Base-by-base conservation (phyloP, 2,888 invertebrate species). In the Pardosa pseudoannulata region DNA sequence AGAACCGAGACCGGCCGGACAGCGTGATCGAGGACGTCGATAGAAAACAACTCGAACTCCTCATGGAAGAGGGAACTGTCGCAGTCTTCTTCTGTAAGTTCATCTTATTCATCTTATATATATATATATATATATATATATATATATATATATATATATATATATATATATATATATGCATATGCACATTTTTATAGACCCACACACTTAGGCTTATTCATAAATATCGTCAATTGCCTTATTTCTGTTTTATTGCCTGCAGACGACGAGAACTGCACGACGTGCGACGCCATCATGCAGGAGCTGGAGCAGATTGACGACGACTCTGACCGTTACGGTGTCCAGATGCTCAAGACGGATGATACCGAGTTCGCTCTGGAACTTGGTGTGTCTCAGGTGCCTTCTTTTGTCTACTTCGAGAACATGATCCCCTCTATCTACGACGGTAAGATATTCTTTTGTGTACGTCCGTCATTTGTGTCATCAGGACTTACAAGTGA, bases 11-110 rank as follows among this genome's bases (percentile, higher is more conserved):
- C 89, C 94, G 96, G 1, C 95, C 95, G 74, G 96, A 96, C 23
- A 97, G 97, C 92, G 95, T 97, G 36, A 97, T 97, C 90, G 97
- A 97, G 92, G 96, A 93, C 90, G 97, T 97, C 36, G 97, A 97
- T 91, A 94, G 96, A 88, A 96, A 96, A 92, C 97, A 97, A 31
- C 93, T 97, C 87, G 96, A 97, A 92, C 95, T 96, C 90, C 93
- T 97, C 29, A 96, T 97, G 90, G 95, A 96, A 91, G 96, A 97
- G 29, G 97, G 97, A 91, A 96, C 96, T 92, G 94, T 97, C 87
- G 97, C 97, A 79, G 97, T 97, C 88, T 96, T 96, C 92, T 97
- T 97, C 93, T 97, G 96, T 96, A 93, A 94, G 95, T 91, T n/a
- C n/a, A n/a, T 70, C 7, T n/a, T n/a, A 9, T 23, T 70, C 3